Evolutionary conservation across 2,797 vertebrate genomes (phyloP).

Genomic region (Labeo calbasu): DNA sequence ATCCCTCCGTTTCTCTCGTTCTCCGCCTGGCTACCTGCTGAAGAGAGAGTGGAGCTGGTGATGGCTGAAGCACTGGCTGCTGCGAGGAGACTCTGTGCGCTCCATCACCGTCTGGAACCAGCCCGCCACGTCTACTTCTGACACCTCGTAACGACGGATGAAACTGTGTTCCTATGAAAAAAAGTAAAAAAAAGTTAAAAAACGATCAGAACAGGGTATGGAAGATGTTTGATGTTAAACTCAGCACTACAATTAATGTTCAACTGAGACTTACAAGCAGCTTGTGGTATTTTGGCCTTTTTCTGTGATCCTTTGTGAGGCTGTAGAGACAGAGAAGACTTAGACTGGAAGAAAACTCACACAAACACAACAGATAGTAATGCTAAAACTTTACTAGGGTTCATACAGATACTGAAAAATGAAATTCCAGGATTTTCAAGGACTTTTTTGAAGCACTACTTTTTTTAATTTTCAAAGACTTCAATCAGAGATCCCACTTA

Average conservation of each 20-base stretch:
- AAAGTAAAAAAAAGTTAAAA: neutral
- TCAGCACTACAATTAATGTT: neutral
- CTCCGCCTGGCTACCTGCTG: slow-evolving; percentile 84
- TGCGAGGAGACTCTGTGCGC: slow-evolving; percentile 92
- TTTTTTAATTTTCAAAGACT: no score
- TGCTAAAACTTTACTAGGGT: neutral
- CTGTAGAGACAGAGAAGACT: slow-evolving; percentile 68
- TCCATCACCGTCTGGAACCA: slow-evolving; percentile 98
- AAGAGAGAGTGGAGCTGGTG: slow-evolving; percentile 93
- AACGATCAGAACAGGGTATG: neutral
- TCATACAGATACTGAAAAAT: no score
- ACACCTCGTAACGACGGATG: slow-evolving; percentile 89
- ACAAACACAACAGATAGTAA: neutral
- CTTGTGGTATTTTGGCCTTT: slow-evolving; percentile 98
- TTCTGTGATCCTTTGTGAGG: slow-evolving; percentile 99
- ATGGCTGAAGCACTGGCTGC: slow-evolving; percentile 89
- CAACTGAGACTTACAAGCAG: slow-evolving; percentile 84
- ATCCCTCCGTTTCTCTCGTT: slow-evolving; percentile 6
- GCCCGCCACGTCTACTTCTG: slow-evolving; percentile 92
- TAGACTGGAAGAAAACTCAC: neutral
- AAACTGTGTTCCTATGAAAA: slow-evolving; percentile 87
- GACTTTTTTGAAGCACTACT: no score
- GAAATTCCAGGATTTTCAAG: no score
- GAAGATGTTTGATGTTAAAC: neutral
- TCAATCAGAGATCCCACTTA: no score